Percentiles rank a stretch among this genome's conserved stretches.
Conservation (phyloP, 2,113 vertebrate species). For the Phylloscopus whistleri region DNA sequence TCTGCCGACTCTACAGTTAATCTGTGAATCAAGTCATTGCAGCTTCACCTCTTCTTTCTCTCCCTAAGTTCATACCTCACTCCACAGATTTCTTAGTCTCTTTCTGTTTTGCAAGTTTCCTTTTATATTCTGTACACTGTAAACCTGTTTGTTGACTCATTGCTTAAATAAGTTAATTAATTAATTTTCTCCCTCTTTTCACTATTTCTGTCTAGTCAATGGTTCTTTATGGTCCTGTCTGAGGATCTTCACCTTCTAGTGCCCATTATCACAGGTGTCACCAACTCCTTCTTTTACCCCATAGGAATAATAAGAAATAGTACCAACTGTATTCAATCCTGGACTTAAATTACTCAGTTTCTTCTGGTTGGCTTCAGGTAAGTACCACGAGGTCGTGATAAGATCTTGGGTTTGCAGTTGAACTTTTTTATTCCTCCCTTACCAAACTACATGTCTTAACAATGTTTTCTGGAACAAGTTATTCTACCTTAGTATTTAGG, state of each 20-base stretch:
- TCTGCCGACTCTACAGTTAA: not conserved
- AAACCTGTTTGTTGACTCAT: not conserved
- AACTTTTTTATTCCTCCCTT: not conserved
- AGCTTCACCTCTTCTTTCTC: not conserved
- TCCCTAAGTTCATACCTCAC: not conserved
- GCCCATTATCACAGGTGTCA: not conserved
- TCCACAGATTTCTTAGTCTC: not conserved
- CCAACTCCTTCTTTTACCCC: not conserved
- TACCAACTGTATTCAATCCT: not conserved
- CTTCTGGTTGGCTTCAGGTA: not conserved
- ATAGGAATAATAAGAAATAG: not conserved
- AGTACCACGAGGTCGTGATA: not conserved
- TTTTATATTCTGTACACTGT: not conserved
- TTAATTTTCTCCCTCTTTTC: not conserved
- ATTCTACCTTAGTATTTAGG: not conserved
- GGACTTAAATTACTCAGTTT: not conserved
- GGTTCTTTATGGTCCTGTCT: not conserved
- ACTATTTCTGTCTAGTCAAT: not conserved
- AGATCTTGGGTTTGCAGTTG: not conserved
- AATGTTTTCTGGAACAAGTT: conserved; percentile 9
- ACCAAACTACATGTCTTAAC: not conserved
- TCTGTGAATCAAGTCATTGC: not conserved
- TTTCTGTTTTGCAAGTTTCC: not conserved
- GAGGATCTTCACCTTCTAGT: not conserved
- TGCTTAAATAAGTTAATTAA: not conserved